These are phyloP conservation scores for Urocolius indicus DNA, from an alignment of 2,113 vertebrate species.

Conservation along the genomic window DNA sequence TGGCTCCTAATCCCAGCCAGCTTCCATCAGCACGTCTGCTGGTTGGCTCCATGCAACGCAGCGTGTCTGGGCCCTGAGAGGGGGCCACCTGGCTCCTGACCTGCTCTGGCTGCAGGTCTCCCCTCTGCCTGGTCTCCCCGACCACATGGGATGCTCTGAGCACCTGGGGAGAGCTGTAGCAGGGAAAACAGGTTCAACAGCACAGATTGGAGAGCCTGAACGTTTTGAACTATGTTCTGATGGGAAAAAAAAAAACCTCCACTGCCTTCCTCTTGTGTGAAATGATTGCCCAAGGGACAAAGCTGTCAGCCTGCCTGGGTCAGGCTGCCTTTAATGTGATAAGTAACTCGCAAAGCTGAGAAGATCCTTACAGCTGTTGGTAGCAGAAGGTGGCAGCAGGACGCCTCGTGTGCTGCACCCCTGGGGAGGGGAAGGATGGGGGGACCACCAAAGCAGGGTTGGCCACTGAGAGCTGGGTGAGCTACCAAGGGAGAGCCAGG, in stretches of 20 bases:
- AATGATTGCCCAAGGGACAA: neutral
- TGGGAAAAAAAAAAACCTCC: no score
- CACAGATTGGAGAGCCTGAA: neutral
- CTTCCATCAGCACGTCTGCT: neutral
- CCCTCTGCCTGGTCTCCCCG: neutral
- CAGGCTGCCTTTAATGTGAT: neutral
- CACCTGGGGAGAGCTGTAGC: accelerated
- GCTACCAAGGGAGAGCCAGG: neutral
- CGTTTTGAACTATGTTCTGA: neutral
- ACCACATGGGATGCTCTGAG: neutral
- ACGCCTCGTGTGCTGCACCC: neutral
- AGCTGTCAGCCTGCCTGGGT: neutral
- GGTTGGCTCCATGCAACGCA: neutral
- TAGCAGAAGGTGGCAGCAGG: no score
- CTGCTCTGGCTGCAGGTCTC: neutral
- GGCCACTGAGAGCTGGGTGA: accelerated
- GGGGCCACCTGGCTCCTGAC: accelerated
- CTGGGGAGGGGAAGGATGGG: no score
- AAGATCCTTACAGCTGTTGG: neutral
- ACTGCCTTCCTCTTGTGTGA: neutral
- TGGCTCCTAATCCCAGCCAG: neutral
- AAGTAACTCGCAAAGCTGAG: neutral
- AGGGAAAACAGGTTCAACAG: neutral
- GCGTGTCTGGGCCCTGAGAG: neutral
- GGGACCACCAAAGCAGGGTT: no score